Percentiles rank a stretch among this genome's conserved stretches.
phyloP scores from a whole-genome alignment of 2,113 vertebrate species.

The Andinoacara biseriatus region DNA sequence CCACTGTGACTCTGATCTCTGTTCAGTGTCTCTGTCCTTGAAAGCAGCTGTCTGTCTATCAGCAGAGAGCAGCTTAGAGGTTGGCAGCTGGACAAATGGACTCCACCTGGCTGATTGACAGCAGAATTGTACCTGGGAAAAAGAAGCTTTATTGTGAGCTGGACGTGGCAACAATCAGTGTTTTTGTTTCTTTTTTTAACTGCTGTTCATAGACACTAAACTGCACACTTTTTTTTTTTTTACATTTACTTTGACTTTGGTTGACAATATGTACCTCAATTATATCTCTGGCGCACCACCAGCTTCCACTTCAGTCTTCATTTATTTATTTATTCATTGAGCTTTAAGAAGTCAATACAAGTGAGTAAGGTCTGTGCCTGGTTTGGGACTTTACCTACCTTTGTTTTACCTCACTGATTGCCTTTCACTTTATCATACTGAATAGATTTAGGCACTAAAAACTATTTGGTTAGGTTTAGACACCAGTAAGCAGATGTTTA shows the following conservation, averaged over 20 bases:
- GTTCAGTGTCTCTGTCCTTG: not conserved
- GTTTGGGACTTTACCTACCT: not conserved
- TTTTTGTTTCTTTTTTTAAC: not conserved
- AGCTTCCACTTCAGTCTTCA: not conserved
- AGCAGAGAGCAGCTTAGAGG: not conserved
- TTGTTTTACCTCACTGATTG: not conserved
- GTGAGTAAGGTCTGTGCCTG: not conserved
- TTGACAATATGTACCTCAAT: not conserved
- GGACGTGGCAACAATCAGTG: not conserved
- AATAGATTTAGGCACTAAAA: not conserved
- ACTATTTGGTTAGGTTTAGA: not conserved
- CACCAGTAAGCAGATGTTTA: not conserved
- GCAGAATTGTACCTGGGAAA: not conserved
- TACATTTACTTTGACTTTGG: not conserved
- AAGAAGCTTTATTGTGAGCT: not conserved
- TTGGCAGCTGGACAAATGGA: not conserved
- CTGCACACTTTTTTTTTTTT: too few species aligned
- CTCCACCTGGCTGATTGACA: not conserved
- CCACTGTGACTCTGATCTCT: not conserved
- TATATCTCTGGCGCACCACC: not conserved
- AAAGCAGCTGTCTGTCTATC: not conserved
- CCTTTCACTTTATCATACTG: not conserved
- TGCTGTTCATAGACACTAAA: not conserved
- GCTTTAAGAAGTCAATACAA: not conserved
- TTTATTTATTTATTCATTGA: too few species aligned